Base-by-base conservation (phyloP, 2,888 invertebrate species). In the Agrochola lota region DNA sequence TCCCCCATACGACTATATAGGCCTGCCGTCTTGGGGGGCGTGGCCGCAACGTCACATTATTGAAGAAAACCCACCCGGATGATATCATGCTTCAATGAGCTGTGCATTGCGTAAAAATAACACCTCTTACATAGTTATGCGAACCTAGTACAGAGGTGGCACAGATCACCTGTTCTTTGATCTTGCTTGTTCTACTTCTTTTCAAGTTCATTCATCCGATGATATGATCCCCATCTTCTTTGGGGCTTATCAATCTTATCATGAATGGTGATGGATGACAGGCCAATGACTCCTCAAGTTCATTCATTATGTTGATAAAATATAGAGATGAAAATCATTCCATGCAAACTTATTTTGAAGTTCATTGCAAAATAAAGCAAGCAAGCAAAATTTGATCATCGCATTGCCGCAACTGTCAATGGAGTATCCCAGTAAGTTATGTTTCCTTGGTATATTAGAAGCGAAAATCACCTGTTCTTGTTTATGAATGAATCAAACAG, bases 141-240 rank as follows among this genome's bases (percentile, higher is more conserved):
- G 73, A 80, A 85, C 94, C 93, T 92, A 86, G 93, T 94, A 92
- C 83, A 75, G 77, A 81, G 83, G 91, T 91, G 90, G 91, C 91
- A 91, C 90, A 91, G 88, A 91, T 92, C 92, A 93, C 92, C 92
- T 93, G 93, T 92, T 92, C 91, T 91, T 90, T 91, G 90, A 91
- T 91, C 91, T 90, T 85, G 84, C 78, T 78, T 83, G 81, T 78
- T 82, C 72, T 77, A 80, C 73, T 77, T 77, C 82, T 68, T 66
- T 74, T 67, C 59, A 70, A 70, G 70, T 71, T 77, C 74, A 84
- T 60, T 20, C 40, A 73, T 67, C 30, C n/a, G 55, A 67, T 71
- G 59, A 3, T 35, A 35, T 35, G 35, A 84, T 76, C 75, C 12
- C 46, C 69, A 75, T 72, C 84, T 66, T 80, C 79, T 83, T 43